Conservation (phyloP, 2,113 vertebrate species). For the crab-eating macaque (Macaca fascicularis) region T2T-MFA8v1.1 NC_088388.1:87128501-87129000, state of each 20-base stretch:
- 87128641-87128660: no score
- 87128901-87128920: background rate
- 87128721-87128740: background rate
- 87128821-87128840: background rate
- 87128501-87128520: background rate
- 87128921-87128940: background rate
- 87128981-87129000: background rate
- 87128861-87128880: background rate
- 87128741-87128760: background rate
- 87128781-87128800: background rate
- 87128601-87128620: no score
- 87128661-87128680: no score
- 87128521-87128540: no score
- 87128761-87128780: background rate
- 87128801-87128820: background rate
- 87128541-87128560: background rate
- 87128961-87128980: background rate
- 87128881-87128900: background rate
- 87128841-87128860: background rate
- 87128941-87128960: background rate
- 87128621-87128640: no score
- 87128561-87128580: no score
- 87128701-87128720: background rate
- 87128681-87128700: no score
- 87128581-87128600: no score